Evolutionary conservation across 2,888 invertebrate species (phyloP), one percentile per base, ranked within the genome.

Genomic region (Thymelicus lineola): DNA sequence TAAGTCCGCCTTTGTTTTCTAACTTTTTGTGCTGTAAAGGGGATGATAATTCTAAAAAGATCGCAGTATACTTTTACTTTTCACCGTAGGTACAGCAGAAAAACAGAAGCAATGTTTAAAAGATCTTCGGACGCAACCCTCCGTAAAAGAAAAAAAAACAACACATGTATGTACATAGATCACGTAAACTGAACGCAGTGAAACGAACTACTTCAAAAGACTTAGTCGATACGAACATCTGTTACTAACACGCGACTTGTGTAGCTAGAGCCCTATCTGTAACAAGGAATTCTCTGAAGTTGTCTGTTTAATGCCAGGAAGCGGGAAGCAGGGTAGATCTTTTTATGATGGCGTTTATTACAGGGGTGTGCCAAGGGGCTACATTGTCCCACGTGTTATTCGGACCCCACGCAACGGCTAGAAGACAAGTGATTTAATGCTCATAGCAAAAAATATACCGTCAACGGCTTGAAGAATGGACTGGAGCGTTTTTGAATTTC

Each of bases 401-500:
- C 76, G 79, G 90, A 89, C 91, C 91, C 91, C 91, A 91, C 91
- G 91, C 91, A 84, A 85, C 80, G 89, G 76, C 76, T 45, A 50
- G 50, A 58, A 69, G 62, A 86, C 89, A 84, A 86, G 88, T 91
- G 90, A 91, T 91, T 90, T 90, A 91, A 86, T 88, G 85, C 83
- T 83, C 81, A 59, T 42, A 82, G 58, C 45, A 69, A 63, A 69
- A 69, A 63, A 64, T 69, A 15, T 64, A 64, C 58, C 63, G 63
- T 69, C 69, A 69, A 69, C 57, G 69, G 69, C 59, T 64, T 64
- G 48, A 70, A 64, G 64, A 70, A 70, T 53, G 58, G 42, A 64
- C 58, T 38, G 36, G 57, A 50, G 38, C 62, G 35, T 59, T 64
- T 64, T 64, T 64, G 58, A 70, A 50, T 63, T 15, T 35, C 38